phyloP scores from a whole-genome alignment of 2,888 invertebrate species.

The Epirrita christyi region DNA sequence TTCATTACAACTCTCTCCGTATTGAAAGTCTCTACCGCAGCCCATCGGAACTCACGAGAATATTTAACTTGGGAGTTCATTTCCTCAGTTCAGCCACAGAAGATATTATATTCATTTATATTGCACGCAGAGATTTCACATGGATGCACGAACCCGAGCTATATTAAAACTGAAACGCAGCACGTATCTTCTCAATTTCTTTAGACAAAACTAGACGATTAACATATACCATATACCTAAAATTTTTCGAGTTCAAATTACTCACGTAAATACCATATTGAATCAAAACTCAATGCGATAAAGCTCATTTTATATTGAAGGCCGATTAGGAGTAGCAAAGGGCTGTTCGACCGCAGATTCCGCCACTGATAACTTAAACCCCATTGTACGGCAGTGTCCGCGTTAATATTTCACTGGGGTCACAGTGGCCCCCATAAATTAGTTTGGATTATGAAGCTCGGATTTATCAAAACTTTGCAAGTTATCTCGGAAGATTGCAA shows the following conservation, averaged over 20 bases:
- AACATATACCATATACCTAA: no score
- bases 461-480: slow-evolving; percentile 44
- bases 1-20: neutral
- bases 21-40: slow-evolving; percentile 17
- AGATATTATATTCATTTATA: neutral
- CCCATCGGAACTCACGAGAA: slow-evolving; percentile 32
- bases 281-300: neutral
- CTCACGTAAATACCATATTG: neutral
- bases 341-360: slow-evolving; percentile 37
- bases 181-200: no score
- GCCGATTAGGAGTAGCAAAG: neutral
- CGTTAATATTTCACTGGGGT: slow-evolving; percentile 59
- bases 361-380: slow-evolving; percentile 48
- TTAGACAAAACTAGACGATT: no score
- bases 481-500: slow-evolving; percentile 46
- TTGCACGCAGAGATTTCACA: neutral
- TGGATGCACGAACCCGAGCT: no score
- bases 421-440: slow-evolving; percentile 44
- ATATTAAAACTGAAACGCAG: no score
- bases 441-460: slow-evolving; percentile 45
- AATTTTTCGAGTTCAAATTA: neutral
- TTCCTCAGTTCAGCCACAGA: slow-evolving; percentile 24
- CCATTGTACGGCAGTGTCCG: slow-evolving; percentile 45
- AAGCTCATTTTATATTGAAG: neutral
- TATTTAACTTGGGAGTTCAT: slow-evolving; percentile 39